phyloP scores from a whole-genome alignment of 2,113 vertebrate genomes.

The Terrapene triunguis region DNA sequence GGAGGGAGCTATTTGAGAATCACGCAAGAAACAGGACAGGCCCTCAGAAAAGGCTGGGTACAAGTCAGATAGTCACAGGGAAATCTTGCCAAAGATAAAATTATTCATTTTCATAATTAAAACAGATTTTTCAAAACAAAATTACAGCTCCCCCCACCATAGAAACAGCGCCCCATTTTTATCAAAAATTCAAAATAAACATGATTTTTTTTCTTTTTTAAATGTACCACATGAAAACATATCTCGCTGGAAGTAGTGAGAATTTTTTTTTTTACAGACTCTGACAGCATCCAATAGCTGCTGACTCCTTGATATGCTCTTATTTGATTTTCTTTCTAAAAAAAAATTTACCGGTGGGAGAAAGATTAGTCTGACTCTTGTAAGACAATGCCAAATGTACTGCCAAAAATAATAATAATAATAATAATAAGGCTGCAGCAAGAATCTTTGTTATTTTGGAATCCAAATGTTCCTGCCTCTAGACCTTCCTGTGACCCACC shows the following conservation, averaged over 20 bases:
- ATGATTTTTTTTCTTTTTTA: not conserved
- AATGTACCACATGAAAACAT: not conserved
- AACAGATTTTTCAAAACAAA: not conserved
- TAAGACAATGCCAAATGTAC: not conserved
- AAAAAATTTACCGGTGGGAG: not conserved
- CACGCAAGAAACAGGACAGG: not conserved
- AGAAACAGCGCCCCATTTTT: not conserved
- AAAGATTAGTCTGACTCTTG: not conserved
- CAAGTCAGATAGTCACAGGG: not conserved
- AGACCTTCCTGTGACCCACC: not conserved
- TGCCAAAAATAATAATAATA: not conserved
- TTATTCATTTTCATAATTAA: not conserved
- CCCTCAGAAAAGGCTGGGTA: not conserved
- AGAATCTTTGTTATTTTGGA: accelerated
- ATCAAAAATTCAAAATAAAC: not conserved
- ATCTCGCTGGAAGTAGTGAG: not conserved
- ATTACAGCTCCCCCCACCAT: not conserved
- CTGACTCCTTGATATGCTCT: not conserved
- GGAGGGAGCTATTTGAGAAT: not conserved
- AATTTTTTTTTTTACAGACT: not conserved
- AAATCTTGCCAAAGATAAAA: not conserved
- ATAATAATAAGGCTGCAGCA: accelerated
- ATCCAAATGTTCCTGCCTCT: not conserved
- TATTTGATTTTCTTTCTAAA: not conserved
- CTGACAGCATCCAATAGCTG: accelerated